phyloP scores from a whole-genome alignment of 2,113 vertebrate species.

The Hippoglossus stenolepis region DNA sequence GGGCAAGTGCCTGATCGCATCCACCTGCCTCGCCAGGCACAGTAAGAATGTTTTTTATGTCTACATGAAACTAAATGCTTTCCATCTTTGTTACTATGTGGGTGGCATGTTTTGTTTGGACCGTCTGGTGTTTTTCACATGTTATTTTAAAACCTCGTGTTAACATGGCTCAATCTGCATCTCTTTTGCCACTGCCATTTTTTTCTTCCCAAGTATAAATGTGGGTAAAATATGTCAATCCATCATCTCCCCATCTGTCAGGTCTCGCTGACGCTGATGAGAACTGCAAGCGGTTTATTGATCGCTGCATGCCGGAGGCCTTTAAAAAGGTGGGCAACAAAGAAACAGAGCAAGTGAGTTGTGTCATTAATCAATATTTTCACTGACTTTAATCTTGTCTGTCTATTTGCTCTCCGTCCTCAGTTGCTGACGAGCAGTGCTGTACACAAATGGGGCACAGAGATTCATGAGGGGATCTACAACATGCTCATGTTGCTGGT shows the following conservation, averaged over 20 bases:
- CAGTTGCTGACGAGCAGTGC: conserved; percentile 97
- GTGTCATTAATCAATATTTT: neutral
- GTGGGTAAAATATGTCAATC: conserved; percentile 16
- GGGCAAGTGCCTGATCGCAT: conserved; percentile 96
- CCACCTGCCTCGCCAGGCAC: conserved; percentile 92
- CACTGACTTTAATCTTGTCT: conserved; percentile 12
- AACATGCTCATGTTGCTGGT: conserved; percentile 99
- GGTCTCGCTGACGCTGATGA: conserved; percentile 98
- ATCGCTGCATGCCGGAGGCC: conserved; percentile 98
- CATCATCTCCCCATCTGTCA: conserved; percentile 66
- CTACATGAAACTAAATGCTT: neutral
- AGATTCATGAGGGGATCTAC: conserved; percentile 99
- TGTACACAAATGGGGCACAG: conserved; percentile 98
- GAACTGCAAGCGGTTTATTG: conserved; percentile 97
- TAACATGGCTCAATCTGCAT: conserved; percentile 21
- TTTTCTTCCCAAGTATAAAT: neutral
- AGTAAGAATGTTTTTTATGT: conserved; percentile 82
- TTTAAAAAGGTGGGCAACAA: conserved; percentile 93
- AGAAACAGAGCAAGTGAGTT: neutral
- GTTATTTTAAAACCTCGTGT: conserved; percentile 35
- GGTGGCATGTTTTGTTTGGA: conserved; percentile 45
- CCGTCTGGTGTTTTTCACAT: conserved; percentile 34
- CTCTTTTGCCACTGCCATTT: neutral
- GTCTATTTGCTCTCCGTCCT: conserved; percentile 1
- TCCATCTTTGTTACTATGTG: conserved; percentile 25